These are phyloP conservation scores for Scylla paramamosain DNA, from an alignment of 1,140 invertebrate genomes.

Conservation along the genomic window DNA sequence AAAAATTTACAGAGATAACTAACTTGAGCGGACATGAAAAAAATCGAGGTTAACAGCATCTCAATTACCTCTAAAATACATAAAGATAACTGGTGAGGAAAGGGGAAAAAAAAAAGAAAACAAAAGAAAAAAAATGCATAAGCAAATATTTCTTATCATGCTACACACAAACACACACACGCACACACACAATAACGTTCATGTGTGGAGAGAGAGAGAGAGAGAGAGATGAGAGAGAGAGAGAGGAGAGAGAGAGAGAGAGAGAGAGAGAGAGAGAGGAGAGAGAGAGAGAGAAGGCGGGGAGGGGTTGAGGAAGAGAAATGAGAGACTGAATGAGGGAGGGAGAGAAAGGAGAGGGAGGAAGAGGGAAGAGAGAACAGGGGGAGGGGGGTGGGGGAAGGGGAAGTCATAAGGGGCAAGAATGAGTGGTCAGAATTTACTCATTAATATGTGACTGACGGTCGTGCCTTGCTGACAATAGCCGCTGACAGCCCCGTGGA, in stretches of 20 bases:
- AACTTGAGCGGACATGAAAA: too few relatives aligned
- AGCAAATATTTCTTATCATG: not conserved
- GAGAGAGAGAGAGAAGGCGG: not conserved
- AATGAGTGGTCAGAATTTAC: not conserved
- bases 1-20: not conserved
- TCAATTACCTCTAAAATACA: too few relatives aligned
- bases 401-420: too few relatives aligned
- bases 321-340: not conserved
- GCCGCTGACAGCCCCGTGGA: not conserved
- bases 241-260: not conserved
- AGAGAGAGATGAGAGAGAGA: not conserved
- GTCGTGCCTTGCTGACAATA: not conserved
- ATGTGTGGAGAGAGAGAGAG: not conserved
- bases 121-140: not conserved
- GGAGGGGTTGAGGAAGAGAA: not conserved
- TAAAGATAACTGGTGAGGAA: too few relatives aligned
- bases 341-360: not conserved
- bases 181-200: not conserved
- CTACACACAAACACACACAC: conserved; percentile 28
- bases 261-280: not conserved
- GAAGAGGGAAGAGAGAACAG: not conserved
- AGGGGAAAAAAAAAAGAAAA: not conserved
- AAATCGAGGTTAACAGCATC: too few relatives aligned
- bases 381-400: not conserved
- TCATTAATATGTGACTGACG: conserved; percentile 28